Percentiles rank a stretch among this genome's conserved stretches.
Evolutionary conservation across 2,113 vertebrate genomes (phyloP).

Genomic region (Pangasianodon hypophthalmus): DNA sequence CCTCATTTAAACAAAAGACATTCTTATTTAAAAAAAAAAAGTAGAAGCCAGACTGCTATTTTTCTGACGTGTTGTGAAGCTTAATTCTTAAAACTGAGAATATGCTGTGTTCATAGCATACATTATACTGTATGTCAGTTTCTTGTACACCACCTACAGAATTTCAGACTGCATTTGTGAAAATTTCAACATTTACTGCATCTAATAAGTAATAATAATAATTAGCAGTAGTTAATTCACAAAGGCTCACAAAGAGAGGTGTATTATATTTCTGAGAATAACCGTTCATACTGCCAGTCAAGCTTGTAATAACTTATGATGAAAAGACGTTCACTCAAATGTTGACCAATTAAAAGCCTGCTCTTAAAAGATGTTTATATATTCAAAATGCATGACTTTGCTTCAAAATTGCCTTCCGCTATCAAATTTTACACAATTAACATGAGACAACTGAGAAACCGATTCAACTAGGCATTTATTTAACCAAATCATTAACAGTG

Average conservation of each 20-base stretch:
- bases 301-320: conserved; percentile 38
- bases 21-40: neutral
- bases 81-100: conserved; percentile 1
- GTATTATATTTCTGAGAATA: neutral
- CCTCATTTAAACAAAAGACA: conserved; percentile 9
- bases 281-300: conserved; percentile 29
- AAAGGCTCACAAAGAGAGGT: neutral
- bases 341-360: conserved; percentile 28
- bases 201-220: neutral
- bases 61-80: neutral
- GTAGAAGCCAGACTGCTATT: neutral
- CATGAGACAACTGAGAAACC: neutral
- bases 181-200: neutral
- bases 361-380: conserved; percentile 36
- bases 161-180: conserved; percentile 9
- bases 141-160: neutral
- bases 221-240: conserved; percentile 1
- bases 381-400: conserved; percentile 40
- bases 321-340: conserved; percentile 33
- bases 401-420: neutral
- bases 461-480: neutral
- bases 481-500: neutral
- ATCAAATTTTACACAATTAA: neutral
- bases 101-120: neutral
- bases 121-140: neutral